Evolutionary conservation across 2,888 invertebrate genomes (phyloP).

Genomic region (Troilus luridus): DNA sequence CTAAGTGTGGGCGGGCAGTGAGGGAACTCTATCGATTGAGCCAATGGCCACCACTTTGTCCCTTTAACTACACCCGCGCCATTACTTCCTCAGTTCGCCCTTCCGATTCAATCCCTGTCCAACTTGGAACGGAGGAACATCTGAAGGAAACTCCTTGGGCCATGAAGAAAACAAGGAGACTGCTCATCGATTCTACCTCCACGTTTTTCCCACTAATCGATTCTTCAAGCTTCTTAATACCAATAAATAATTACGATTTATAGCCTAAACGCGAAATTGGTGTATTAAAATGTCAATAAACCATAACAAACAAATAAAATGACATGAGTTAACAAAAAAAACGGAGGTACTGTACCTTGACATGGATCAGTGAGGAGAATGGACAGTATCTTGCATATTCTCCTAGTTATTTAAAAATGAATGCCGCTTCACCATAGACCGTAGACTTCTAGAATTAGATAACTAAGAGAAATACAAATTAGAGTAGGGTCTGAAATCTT

Average conservation of each 20-base stretch:
- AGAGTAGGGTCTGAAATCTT: too few species aligned
- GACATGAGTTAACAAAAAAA: too few species aligned
- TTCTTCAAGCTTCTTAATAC: neutral
- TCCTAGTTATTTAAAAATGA: too few species aligned
- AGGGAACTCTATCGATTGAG: conserved; percentile 51
- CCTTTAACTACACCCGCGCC: conserved; percentile 48
- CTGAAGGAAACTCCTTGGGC: neutral
- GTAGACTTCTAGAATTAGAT: too few species aligned
- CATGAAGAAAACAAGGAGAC: neutral
- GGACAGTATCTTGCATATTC: too few species aligned
- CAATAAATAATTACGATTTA: neutral
- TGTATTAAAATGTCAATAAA: too few species aligned
- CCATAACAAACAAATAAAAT: too few species aligned
- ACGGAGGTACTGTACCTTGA: too few species aligned
- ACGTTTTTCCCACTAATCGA: neutral
- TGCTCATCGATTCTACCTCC: neutral
- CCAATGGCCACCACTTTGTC: conserved; percentile 55
- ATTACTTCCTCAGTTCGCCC: neutral
- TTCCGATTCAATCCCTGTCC: neutral
- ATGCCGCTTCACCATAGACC: too few species aligned
- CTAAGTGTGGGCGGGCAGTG: conserved; percentile 47
- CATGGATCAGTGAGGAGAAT: too few species aligned
- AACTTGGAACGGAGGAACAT: neutral
- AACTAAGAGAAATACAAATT: too few species aligned
- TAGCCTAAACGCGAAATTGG: too few species aligned